These are phyloP conservation scores for Eumerus sabulonum DNA, from an alignment of 2,888 invertebrate species.

Conservation along the genomic window DNA sequence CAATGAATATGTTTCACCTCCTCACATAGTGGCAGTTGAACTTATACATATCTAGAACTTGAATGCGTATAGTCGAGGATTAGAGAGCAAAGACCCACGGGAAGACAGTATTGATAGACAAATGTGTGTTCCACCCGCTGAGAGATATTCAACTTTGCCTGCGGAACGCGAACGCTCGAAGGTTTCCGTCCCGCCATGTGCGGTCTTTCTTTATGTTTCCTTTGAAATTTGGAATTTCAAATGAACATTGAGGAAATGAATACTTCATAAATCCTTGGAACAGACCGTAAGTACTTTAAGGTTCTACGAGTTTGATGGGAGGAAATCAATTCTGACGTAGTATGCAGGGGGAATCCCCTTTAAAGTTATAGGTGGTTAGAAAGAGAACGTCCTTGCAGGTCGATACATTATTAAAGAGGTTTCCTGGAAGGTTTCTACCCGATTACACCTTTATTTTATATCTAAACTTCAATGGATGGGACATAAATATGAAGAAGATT, in stretches of 20 bases:
- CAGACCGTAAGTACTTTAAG: conserved; percentile 28
- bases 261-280: conserved; percentile 40
- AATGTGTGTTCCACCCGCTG: not conserved
- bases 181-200: too few relatives aligned
- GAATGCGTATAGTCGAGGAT: conserved; percentile 14
- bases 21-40: not conserved
- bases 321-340: too few relatives aligned
- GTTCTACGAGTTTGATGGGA: not conserved
- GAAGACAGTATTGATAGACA: conserved; percentile 4
- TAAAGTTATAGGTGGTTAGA: too few relatives aligned
- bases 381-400: too few relatives aligned
- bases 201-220: too few relatives aligned
- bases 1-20: conserved; percentile 8
- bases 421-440: too few relatives aligned
- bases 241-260: conserved; percentile 33
- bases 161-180: not conserved
- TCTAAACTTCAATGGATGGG: too few relatives aligned
- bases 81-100: conserved; percentile 10
- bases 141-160: too few relatives aligned
- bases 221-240: conserved; percentile 19
- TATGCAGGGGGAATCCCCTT: too few relatives aligned
- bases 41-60: conserved; percentile 1
- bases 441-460: too few relatives aligned
- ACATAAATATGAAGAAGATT: too few relatives aligned
- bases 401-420: too few relatives aligned